Evolutionary conservation across 1,140 invertebrate genomes (phyloP), one percentile per base, ranked within the genome.

Genomic region (Hypothenemus hampei): DNA sequence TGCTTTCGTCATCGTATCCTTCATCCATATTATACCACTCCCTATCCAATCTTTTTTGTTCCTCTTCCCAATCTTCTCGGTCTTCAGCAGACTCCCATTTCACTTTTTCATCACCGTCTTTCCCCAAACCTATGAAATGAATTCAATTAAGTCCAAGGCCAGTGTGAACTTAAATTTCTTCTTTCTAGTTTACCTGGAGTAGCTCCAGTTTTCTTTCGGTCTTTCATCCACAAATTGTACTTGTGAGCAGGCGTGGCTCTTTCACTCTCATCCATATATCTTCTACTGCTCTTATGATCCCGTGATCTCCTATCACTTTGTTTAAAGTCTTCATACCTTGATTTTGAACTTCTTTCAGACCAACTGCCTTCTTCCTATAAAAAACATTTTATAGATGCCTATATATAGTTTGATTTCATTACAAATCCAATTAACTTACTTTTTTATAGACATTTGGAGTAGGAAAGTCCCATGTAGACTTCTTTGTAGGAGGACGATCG

Each of bases 1-100:
- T 94, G 35, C 90, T 84, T 63, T 93, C 88, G 57, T 95, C 91
- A 64, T 97, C 93, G 68, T 93, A 91, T 43, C 88, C 93, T 75
- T 92, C 91, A 65, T 94, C 93, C 71, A 97, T 84, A 43, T 85
- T 86, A 69, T 99, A 99, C 96, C 97, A 99, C 65, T 97, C 93
- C 43, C 96, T 75, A 67, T 99, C 97, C 3, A 98, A 66, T 41
- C 93, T 80, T 60, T 87, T 86, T 72, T 98, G 90, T 62, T 98
- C 94, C 66, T 93, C 87, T 69, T 97, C 91, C 93, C 92, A 97
- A 24, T 87, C 73, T 26, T 86, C 80, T 22, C 82, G 78, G 26
- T 93, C 89, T 33, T 86, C 81, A 11, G 83, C 76, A 46, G 74
- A 74, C 16, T 78, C 73, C 74, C 78, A 76, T 68, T 77, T 73